Percentiles rank a stretch among this genome's conserved stretches.
These are phyloP conservation scores for Deroplatys truncata DNA, from an alignment of 2,888 invertebrate genomes.

Conservation along the genomic window DNA sequence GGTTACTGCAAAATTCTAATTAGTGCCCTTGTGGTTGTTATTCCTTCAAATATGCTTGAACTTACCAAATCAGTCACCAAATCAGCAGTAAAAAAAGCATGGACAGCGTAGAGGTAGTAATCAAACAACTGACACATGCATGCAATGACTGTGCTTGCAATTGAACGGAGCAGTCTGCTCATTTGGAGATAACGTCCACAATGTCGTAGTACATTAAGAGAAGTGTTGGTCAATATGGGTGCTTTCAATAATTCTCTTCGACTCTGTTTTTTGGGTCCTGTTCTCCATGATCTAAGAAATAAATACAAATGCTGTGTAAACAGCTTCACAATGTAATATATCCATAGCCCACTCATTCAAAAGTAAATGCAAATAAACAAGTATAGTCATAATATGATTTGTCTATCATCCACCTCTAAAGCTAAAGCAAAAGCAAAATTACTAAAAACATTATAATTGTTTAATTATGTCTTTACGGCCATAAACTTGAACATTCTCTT, in stretches of 20 bases:
- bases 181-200: constrained; percentile 92
- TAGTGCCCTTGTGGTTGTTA: too few relatives aligned
- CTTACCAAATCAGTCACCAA: constrained; percentile 48
- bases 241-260: constrained; percentile 34
- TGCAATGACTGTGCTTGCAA: constrained; percentile 85
- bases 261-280: neutral
- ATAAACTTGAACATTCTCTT: too few relatives aligned
- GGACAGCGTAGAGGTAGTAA: constrained; percentile 86
- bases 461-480: too few relatives aligned
- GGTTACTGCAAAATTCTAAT: too few relatives aligned
- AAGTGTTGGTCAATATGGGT: constrained; percentile 84
- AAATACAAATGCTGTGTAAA: neutral
- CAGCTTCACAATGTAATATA: neutral
- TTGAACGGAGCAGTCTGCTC: constrained; percentile 81
- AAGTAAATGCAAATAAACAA: neutral
- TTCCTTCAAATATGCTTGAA: neutral
- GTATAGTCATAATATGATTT: too few relatives aligned
- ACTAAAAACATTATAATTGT: too few relatives aligned
- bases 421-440: too few relatives aligned
- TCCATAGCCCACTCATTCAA: neutral
- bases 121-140: constrained; percentile 91
- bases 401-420: too few relatives aligned
- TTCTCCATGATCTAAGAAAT: neutral
- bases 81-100: constrained; percentile 78
- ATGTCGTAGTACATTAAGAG: constrained; percentile 81